Percentiles rank a stretch among this genome's conserved stretches.
Conservation (phyloP, 2,797 vertebrate genomes). For the Chiroxiphia lanceolata region DNA sequence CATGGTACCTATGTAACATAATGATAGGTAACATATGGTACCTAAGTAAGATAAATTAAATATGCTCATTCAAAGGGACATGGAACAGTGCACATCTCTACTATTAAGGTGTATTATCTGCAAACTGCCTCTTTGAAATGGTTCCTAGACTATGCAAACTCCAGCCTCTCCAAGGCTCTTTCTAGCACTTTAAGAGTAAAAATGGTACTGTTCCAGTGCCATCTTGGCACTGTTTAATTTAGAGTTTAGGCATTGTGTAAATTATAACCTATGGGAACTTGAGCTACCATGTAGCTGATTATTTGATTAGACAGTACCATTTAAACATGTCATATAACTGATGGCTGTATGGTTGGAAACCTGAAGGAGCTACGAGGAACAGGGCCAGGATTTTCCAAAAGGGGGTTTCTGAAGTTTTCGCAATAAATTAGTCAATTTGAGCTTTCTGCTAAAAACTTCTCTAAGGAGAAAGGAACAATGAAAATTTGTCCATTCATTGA, state of each 20-base stretch:
- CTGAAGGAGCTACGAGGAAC: neutral
- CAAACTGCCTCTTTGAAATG: neutral
- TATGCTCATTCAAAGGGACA: neutral
- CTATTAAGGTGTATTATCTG: neutral
- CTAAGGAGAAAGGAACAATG: neutral
- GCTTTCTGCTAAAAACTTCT: neutral
- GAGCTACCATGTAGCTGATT: neutral
- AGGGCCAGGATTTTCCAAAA: neutral
- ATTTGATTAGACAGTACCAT: neutral
- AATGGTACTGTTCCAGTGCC: rapidly evolving
- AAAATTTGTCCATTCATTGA: neutral
- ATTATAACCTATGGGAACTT: neutral
- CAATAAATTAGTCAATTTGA: neutral
- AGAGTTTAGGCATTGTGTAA: neutral
- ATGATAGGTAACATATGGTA: neutral
- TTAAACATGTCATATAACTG: neutral
- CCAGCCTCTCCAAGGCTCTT: neutral
- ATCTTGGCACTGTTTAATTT: neutral
- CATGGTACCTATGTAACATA: neutral
- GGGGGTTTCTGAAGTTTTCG: neutral
- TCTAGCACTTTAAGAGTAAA: neutral
- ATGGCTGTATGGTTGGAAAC: neutral
- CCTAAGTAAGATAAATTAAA: neutral
- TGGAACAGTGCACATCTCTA: neutral
- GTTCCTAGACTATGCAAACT: neutral